Percentiles rank a stretch among this genome's conserved stretches.
Conservation (phyloP, 2,113 vertebrate species). For the Cardinalis cardinalis region DNA sequence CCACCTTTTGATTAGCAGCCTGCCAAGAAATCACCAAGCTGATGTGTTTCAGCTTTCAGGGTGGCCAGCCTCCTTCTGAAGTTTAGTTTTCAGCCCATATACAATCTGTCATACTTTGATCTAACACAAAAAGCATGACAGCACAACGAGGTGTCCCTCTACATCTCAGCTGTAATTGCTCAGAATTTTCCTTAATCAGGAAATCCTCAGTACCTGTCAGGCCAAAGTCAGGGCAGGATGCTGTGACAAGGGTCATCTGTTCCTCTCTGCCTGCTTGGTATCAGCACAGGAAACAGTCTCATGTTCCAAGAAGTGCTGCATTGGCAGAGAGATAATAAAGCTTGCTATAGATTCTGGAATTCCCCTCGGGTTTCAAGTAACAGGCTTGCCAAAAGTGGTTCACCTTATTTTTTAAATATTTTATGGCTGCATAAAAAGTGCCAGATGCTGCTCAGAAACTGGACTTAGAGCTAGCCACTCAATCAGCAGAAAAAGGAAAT, state of each 20-base stretch:
- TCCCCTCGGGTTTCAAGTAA: conserved; percentile 32
- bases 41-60: neutral
- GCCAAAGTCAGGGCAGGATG: neutral
- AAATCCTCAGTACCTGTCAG: neutral
- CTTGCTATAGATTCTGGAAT: conserved; percentile 12
- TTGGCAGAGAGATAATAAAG: conserved; percentile 17
- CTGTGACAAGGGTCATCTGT: neutral
- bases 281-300: neutral
- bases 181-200: conserved; percentile 19
- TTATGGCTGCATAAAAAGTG: conserved; percentile 9
- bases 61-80: neutral
- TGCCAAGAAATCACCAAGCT: neutral
- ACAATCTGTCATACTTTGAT: neutral
- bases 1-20: neutral
- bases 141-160: neutral
- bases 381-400: conserved; percentile 13
- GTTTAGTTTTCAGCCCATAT: neutral
- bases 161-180: neutral
- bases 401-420: conserved; percentile 56
- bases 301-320: neutral
- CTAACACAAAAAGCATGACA: neutral
- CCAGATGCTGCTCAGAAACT: conserved; percentile 26
- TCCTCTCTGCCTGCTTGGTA: neutral
- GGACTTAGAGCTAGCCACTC: neutral
- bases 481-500: neutral